phyloP scores from a whole-genome alignment of 1,140 invertebrate species.

The Neotoxoptera formosana region DNA sequence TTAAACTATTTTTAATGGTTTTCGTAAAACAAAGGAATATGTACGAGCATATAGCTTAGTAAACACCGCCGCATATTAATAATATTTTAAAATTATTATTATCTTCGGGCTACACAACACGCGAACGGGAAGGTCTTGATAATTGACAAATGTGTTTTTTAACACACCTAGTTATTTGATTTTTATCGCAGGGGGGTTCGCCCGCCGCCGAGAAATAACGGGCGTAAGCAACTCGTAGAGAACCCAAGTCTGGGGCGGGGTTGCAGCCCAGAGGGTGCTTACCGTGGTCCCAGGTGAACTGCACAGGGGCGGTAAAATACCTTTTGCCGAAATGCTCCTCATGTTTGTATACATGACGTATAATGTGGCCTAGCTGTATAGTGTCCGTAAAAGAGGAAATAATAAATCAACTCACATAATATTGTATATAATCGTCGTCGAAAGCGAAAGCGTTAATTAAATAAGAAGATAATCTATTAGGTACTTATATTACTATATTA shows the following conservation, averaged over 20 bases:
- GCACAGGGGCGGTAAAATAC: conserved; percentile 23
- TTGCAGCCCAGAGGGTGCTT: conserved; percentile 25
- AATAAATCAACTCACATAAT: conserved; percentile 22
- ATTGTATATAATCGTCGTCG: not conserved
- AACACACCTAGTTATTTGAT: conserved; percentile 18
- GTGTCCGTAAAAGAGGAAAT: not conserved
- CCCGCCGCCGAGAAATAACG: not conserved
- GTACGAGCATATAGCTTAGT: not conserved
- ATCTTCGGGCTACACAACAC: not conserved
- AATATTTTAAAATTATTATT: conserved; percentile 10
- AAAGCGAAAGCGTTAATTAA: not conserved
- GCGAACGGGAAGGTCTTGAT: not conserved
- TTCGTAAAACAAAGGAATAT: conserved; percentile 1
- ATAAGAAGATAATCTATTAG: conserved; percentile 10
- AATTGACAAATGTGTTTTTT: conserved; percentile 29
- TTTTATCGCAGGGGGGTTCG: conserved; percentile 8
- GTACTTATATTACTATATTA: not conserved
- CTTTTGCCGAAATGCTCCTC: not conserved
- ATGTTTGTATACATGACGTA: not conserved
- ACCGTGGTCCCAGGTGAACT: not conserved
- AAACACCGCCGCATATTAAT: not conserved
- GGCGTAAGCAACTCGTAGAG: not conserved
- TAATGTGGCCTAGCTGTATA: not conserved
- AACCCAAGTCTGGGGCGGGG: not conserved
- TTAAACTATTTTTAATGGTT: not conserved